These are phyloP conservation scores for Mythimna lalbum DNA, from an alignment of 2,888 invertebrate species.

Conservation along the genomic window DNA sequence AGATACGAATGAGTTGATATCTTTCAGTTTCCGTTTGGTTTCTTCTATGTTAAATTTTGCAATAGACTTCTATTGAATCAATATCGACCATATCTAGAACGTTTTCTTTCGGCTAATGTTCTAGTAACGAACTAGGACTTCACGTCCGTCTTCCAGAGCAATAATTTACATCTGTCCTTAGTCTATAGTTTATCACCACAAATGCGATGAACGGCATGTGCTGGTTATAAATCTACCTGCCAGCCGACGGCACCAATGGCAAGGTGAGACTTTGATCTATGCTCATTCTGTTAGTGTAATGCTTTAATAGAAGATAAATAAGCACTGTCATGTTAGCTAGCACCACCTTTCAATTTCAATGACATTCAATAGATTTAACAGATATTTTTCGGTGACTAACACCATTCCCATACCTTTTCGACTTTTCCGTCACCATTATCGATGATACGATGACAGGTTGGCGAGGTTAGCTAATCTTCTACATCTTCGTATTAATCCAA, in stretches of 20 bases:
- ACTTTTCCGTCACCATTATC: background rate
- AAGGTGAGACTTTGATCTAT: constrained; percentile 52
- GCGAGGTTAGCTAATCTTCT: no score
- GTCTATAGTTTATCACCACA: constrained; percentile 30
- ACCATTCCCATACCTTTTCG: background rate
- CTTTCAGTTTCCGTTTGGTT: background rate
- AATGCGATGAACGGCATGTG: constrained; percentile 27
- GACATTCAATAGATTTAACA: background rate
- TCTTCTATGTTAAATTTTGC: background rate
- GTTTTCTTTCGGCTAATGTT: background rate
- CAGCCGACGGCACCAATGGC: constrained; percentile 7
- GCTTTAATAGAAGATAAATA: constrained; percentile 11
- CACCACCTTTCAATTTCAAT: background rate
- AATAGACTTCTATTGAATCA: background rate
- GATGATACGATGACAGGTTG: background rate
- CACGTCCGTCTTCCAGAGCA: constrained; percentile 6
- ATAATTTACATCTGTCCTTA: constrained; percentile 23
- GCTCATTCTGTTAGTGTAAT: constrained; percentile 20
- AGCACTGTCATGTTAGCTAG: background rate
- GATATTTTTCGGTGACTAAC: background rate
- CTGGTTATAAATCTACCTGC: constrained; percentile 43
- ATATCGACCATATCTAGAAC: background rate
- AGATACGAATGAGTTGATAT: background rate
- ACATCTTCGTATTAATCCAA: no score
- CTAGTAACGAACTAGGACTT: background rate